Evolutionary conservation across 2,797 vertebrate species (phyloP).

Genomic region (Urosaurus nigricauda): DNA sequence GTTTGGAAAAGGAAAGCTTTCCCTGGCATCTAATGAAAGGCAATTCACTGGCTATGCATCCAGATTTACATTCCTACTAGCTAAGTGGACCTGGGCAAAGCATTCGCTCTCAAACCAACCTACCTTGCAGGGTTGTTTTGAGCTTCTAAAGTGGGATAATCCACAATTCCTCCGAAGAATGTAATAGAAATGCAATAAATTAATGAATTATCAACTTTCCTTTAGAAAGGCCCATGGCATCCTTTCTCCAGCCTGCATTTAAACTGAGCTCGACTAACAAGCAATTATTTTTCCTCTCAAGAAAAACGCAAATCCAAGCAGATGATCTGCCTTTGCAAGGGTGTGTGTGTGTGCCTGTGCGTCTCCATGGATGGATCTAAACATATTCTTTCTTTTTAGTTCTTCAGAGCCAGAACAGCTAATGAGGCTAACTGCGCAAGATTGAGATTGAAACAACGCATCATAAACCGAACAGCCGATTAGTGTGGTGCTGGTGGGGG

Average conservation of each 20-base stretch:
- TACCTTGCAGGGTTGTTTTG: background rate
- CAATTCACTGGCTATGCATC: background rate
- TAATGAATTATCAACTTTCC: background rate
- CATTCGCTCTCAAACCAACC: background rate
- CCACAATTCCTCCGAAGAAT: background rate
- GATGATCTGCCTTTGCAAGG: background rate
- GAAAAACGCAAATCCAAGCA: background rate
- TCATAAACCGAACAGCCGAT: background rate
- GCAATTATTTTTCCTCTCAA: background rate
- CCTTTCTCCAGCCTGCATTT: background rate
- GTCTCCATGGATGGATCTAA: background rate
- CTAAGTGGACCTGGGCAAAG: background rate
- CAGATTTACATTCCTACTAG: background rate
- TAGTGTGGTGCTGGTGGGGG: background rate
- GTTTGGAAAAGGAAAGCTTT: too few species aligned
- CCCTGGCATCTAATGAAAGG: background rate
- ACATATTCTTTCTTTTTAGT: background rate
- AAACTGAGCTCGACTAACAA: background rate
- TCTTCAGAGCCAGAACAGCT: background rate
- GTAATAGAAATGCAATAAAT: background rate
- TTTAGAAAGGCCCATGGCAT: background rate
- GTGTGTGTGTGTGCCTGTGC: too few species aligned
- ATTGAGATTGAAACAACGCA: background rate
- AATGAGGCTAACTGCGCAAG: background rate
- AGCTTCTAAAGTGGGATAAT: background rate